Evolutionary conservation across 2,113 vertebrate genomes (phyloP).

Genomic region (Paramisgurnus dabryanus): DNA sequence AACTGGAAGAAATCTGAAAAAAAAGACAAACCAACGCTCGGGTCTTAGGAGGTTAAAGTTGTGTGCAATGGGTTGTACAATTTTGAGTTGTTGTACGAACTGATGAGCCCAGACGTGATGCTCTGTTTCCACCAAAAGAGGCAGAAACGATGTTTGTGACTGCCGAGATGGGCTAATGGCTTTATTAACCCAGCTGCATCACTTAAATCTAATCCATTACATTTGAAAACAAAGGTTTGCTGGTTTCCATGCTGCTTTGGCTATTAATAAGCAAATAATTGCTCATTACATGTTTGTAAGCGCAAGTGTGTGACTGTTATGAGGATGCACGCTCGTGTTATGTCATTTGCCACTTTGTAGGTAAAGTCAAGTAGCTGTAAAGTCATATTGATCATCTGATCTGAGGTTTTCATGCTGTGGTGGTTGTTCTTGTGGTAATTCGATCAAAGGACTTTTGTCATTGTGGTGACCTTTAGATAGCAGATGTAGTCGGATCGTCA

Average conservation of each 20-base stretch:
- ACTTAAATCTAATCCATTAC: constrained; percentile 48
- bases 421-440: constrained; percentile 53
- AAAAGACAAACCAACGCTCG: too few relatives aligned
- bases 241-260: not conserved
- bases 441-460: constrained; percentile 68
- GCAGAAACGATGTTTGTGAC: constrained; percentile 61
- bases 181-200: constrained; percentile 55
- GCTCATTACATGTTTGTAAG: not conserved
- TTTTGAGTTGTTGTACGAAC: constrained; percentile 49
- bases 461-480: constrained; percentile 75
- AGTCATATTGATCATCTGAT: not conserved
- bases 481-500: constrained; percentile 51
- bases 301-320: not conserved
- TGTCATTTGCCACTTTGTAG: too few relatives aligned
- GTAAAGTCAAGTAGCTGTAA: not conserved
- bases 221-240: constrained; percentile 9
- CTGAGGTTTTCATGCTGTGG: constrained; percentile 46
- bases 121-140: constrained; percentile 50
- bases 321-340: not conserved
- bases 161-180: constrained; percentile 56
- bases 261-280: not conserved
- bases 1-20: too few relatives aligned
- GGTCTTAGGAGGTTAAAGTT: too few relatives aligned
- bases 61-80: constrained; percentile 1
- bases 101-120: constrained; percentile 61